These are phyloP conservation scores for Triplophysa rosa DNA, from an alignment of 2,113 vertebrate species.

Conservation along the genomic window DNA sequence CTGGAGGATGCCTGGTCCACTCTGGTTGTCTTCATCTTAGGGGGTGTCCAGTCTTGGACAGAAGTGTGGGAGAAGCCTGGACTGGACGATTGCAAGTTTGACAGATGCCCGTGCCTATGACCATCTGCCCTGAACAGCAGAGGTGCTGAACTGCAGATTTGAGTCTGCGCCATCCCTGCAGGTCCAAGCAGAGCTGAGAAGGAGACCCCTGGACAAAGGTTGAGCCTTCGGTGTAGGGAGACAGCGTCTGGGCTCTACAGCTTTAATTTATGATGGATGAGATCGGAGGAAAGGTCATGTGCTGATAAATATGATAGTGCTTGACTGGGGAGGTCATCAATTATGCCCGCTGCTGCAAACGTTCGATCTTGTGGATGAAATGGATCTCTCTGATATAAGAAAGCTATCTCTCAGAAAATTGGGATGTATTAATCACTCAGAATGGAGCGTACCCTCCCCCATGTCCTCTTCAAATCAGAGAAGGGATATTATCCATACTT, in stretches of 20 bases:
- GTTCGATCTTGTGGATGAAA: conserved; percentile 78
- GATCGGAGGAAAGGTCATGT: conserved; percentile 86
- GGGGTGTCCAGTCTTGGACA: not conserved
- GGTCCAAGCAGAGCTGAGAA: conserved; percentile 76
- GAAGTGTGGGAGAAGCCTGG: conserved; percentile 30
- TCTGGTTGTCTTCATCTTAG: not conserved
- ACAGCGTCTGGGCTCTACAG: conserved; percentile 80
- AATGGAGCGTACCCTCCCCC: conserved; percentile 43
- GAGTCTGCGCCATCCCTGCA: conserved; percentile 66
- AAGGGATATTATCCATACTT: conserved; percentile 63
- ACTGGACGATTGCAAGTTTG: conserved; percentile 69
- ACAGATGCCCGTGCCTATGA: conserved; percentile 78
- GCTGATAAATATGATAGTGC: conserved; percentile 83
- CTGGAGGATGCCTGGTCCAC: not conserved
- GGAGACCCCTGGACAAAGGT: conserved; percentile 82
- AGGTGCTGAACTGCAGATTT: conserved; percentile 78
- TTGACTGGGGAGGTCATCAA: conserved; percentile 82
- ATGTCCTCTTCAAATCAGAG: conserved; percentile 40
- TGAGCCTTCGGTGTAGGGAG: conserved; percentile 78
- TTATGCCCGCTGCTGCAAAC: conserved; percentile 76
- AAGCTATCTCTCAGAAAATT: conserved; percentile 79
- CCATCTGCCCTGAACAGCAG: conserved; percentile 78
- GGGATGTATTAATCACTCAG: conserved; percentile 73
- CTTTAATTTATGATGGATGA: conserved; percentile 97
- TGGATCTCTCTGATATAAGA: conserved; percentile 77